Conservation (phyloP, 2,888 invertebrate genomes). For the Trichopria drosophilae region DNA sequence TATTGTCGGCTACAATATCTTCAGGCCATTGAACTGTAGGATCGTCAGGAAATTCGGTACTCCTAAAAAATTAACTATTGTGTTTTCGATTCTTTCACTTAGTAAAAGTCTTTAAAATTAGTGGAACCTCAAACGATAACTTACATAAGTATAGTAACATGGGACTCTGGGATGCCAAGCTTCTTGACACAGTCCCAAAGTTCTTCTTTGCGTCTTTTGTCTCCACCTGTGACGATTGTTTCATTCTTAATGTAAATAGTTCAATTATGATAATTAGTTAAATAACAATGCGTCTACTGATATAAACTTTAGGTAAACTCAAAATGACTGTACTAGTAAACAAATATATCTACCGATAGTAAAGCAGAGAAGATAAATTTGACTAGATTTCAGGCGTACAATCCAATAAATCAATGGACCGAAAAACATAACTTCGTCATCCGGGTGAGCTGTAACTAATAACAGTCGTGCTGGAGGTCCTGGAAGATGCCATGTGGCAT, state of each 20-base stretch:
- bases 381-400: conserved; percentile 65
- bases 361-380: conserved; percentile 81
- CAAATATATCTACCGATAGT: conserved; percentile 69
- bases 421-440: conserved; percentile 99
- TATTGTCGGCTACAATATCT: conserved; percentile 66
- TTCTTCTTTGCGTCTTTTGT: conserved; percentile 70
- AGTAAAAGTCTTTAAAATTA: no score
- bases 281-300: no score
- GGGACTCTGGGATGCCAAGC: conserved; percentile 77
- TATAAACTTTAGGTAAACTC: background rate
- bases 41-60: conserved; percentile 76
- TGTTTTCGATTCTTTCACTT: no score
- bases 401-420: conserved; percentile 83
- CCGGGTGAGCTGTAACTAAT: conserved; percentile 92
- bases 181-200: conserved; percentile 78
- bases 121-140: conserved; percentile 30
- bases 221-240: conserved; percentile 48
- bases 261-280: no score
- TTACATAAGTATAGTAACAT: conserved; percentile 68
- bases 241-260: background rate
- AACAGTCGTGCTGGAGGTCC: conserved; percentile 65
- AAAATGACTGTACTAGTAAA: background rate
- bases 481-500: conserved; percentile 54
- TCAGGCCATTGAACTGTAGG: conserved; percentile 77
- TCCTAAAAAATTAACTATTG: conserved; percentile 64